Conservation (phyloP, 2,797 vertebrate species). For the Phaenicophaeus curvirostris region DNA sequence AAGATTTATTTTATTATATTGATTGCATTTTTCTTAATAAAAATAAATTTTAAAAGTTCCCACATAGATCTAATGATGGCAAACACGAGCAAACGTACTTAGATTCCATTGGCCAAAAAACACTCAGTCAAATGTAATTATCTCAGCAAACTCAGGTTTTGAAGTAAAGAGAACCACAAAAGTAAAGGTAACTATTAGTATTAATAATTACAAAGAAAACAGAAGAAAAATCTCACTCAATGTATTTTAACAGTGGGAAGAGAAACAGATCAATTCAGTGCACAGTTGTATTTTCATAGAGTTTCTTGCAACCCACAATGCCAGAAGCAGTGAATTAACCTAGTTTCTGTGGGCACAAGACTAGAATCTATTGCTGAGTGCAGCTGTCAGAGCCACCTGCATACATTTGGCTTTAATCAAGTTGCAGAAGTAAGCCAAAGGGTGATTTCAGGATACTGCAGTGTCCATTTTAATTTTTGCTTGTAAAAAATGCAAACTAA, state of each 20-base stretch:
- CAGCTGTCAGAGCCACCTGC: constrained; percentile 64
- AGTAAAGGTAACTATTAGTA: background rate
- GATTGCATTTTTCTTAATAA: background rate
- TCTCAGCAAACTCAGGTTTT: background rate
- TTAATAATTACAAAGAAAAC: background rate
- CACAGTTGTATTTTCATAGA: background rate
- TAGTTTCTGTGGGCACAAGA: constrained; percentile 13
- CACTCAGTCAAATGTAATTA: background rate
- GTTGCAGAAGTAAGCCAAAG: constrained; percentile 33
- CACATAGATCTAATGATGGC: background rate
- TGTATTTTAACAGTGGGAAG: background rate
- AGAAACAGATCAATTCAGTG: background rate
- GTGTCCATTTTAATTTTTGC: constrained; percentile 1
- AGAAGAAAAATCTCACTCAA: background rate
- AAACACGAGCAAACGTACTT: background rate
- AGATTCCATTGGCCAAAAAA: background rate
- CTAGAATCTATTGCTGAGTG: constrained; percentile 13
- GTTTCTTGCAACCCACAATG: background rate
- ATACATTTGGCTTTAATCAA: background rate
- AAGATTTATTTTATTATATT: background rate
- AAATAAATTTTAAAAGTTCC: background rate
- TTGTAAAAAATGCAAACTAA: background rate
- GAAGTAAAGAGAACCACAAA: background rate
- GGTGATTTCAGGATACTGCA: constrained; percentile 23
- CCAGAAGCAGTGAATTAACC: constrained; percentile 52